Conservation (phyloP, 30 jellyfish, hydroid and myxozoan genomes). For the Hydractinia echinata region DNA sequence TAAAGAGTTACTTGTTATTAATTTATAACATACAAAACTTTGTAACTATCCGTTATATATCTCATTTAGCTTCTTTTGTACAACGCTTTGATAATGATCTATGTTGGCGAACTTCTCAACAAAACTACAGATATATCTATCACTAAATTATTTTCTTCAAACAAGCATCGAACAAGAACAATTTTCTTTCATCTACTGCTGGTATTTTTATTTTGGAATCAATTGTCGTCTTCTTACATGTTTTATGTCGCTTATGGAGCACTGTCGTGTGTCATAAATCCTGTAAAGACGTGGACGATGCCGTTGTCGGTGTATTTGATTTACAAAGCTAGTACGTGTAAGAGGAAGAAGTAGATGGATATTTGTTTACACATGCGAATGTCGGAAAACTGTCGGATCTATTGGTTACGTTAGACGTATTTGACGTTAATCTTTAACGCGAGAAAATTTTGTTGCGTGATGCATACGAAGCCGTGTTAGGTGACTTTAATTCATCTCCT, state of each 20-base stretch:
- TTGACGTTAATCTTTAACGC: too few relatives aligned
- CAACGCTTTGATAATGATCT: conserved; percentile 36
- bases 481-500: too few relatives aligned
- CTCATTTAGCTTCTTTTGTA: conserved; percentile 34
- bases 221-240: conserved; percentile 10
- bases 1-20: too few relatives aligned
- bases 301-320: conserved; percentile 27
- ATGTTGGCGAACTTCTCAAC: conserved; percentile 39
- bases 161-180: not conserved
- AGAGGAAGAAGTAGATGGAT: too few relatives aligned
- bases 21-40: too few relatives aligned
- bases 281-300: conserved; percentile 49
- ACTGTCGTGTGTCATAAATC: conserved; percentile 36
- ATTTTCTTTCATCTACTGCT: not conserved
- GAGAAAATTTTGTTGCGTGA: too few relatives aligned
- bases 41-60: not conserved
- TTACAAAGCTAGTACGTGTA: not conserved
- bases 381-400: too few relatives aligned
- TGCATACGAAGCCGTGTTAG: too few relatives aligned
- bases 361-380: too few relatives aligned
- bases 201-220: conserved; percentile 17
- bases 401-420: too few relatives aligned
- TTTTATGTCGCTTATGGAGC: conserved; percentile 43
- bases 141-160: too few relatives aligned
- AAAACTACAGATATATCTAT: not conserved